Conservation (phyloP, 2,888 invertebrate genomes). For the Chymomyza amoena region DNA sequence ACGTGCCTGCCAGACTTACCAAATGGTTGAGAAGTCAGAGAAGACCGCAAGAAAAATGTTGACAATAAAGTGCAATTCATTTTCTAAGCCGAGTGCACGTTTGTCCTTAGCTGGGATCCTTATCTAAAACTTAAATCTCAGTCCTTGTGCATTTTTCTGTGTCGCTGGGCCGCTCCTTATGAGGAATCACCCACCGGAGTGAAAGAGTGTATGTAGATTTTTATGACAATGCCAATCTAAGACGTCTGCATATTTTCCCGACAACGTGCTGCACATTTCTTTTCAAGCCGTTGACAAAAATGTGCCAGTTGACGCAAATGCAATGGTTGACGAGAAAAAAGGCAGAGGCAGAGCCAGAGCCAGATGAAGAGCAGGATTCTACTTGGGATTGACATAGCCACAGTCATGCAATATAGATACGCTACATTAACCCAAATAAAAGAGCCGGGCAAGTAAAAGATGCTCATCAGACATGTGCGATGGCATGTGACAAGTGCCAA, state of each 20-base stretch:
- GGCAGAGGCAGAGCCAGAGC: neutral
- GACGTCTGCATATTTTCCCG: constrained; percentile 65
- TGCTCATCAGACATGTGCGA: constrained; percentile 47
- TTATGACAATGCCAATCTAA: constrained; percentile 73
- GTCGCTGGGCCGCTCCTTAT: neutral
- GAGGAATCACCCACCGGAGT: neutral
- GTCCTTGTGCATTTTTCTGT: constrained; percentile 39
- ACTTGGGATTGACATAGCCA: constrained; percentile 26
- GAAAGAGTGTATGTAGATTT: constrained; percentile 32
- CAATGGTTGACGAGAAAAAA: constrained; percentile 48
- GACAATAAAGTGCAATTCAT: constrained; percentile 70
- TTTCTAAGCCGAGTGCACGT: constrained; percentile 59
- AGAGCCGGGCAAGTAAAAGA: constrained; percentile 54
- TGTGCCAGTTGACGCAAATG: constrained; percentile 68
- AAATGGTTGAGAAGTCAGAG: neutral
- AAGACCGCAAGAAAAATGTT: constrained; percentile 56
- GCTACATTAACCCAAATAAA: constrained; percentile 71
- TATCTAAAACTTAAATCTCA: constrained; percentile 47
- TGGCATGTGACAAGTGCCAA: constrained; percentile 43
- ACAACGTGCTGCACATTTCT: constrained; percentile 54
- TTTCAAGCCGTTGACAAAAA: constrained; percentile 59
- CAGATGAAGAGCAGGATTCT: constrained; percentile 4
- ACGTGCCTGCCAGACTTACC: constrained; percentile 38
- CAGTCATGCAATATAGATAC: neutral
- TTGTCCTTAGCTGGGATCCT: neutral